Base-by-base conservation (phyloP, 2,113 vertebrate species). In the Cygnus atratus region DNA sequence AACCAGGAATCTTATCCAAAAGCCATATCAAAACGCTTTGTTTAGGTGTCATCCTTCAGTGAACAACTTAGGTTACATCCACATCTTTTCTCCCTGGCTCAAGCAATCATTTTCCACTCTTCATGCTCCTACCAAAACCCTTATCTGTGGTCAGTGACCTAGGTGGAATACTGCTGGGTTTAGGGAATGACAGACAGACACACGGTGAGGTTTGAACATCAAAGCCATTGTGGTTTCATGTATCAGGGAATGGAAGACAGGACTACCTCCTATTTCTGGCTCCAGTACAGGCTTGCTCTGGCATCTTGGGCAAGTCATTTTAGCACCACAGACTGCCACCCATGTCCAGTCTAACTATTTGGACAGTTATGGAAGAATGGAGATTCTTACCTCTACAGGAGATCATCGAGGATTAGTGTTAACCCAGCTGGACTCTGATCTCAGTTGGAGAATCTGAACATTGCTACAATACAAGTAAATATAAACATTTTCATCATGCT, bases 191-290 rank as follows among this genome's bases (percentile, higher is more conserved):
- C 54, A 93, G 70, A 48, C 31, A 78, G 80, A 84, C 44, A 71
- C n/a, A 33, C 3, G n/a, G 59, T 4, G 16, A 94, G 43, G 61
- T 90, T 84, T 48, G 50, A 86, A 83, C 57, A 50, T 74, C 44
- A 80, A 58, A 89, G 82, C 39, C 65, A 81, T 35, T 87, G 72
- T 73, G 85, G 90, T 93, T 96, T 95, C 82, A 74, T 41, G 67
- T 88, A 20, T 86, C 92, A 84, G 63, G 55, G 73, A 84, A 59
- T 72, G 11, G 43, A 70, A 92, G 33, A 37, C 52, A 86, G 48
- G 70, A 52, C 46, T 41, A 65, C 61, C 44, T 95, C 68, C 79
- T 88, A 19, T 73, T 92, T 88, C 73, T 93, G 88, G 35, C 58
- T 76, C 61, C 48, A 68, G 70, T 43, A 39, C 61, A 70, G 61